Conservation (phyloP, 2,113 vertebrate species). For the Empidonax alnorum region DNA sequence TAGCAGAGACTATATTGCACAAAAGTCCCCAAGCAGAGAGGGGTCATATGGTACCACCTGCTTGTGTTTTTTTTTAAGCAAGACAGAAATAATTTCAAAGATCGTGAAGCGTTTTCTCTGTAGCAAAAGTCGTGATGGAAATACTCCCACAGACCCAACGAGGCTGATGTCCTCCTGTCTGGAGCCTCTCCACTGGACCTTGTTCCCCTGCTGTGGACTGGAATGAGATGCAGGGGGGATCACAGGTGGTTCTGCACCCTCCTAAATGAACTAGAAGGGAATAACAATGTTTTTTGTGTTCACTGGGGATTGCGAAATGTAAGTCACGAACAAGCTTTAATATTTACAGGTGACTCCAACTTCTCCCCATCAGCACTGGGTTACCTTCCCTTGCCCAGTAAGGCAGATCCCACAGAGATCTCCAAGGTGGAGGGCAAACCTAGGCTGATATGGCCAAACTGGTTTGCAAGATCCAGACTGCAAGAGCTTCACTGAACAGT, state of each 20-base stretch:
- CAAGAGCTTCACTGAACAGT: neutral
- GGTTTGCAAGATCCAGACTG: neutral
- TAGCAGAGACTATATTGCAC: neutral
- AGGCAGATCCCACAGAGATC: neutral
- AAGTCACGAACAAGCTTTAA: neutral
- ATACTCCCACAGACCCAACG: neutral
- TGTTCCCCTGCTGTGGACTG: neutral
- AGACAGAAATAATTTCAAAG: neutral
- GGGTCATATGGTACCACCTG: neutral
- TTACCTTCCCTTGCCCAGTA: neutral
- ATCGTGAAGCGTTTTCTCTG: neutral
- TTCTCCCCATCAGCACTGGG: rapidly evolving
- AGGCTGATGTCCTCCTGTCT: neutral
- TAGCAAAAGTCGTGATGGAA: neutral
- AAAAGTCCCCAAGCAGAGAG: neutral
- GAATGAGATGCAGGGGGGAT: neutral
- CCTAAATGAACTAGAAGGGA: neutral
- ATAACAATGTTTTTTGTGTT: neutral
- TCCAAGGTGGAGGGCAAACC: neutral
- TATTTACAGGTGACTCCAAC: neutral
- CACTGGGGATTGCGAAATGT: neutral
- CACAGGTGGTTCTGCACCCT: neutral
- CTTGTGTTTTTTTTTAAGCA: neutral
- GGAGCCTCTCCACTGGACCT: neutral
- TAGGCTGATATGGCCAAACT: neutral